Evolutionary conservation across 1,140 invertebrate species (phyloP).

Genomic region (Cyclina sinensis): DNA sequence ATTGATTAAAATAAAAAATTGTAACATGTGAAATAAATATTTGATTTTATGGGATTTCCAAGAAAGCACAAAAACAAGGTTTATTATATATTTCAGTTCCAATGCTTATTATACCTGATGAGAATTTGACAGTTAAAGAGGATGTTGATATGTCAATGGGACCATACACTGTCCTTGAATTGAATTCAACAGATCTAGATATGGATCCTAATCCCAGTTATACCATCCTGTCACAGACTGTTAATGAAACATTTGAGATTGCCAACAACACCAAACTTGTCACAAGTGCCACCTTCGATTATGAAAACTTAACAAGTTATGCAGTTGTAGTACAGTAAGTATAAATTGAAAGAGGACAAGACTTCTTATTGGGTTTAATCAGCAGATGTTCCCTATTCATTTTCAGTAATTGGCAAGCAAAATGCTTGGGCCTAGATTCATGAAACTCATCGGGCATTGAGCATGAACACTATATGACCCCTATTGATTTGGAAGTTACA

Average conservation of each 20-base stretch:
- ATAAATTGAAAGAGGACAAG: too few species aligned
- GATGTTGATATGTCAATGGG: not conserved
- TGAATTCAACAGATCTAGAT: not conserved
- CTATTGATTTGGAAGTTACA: too few species aligned
- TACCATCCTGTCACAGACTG: not conserved
- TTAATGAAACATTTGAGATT: not conserved
- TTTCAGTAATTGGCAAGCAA: too few species aligned
- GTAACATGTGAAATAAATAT: too few species aligned
- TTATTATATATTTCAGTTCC: not conserved
- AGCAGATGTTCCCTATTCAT: too few species aligned
- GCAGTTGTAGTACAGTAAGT: conserved; percentile 8
- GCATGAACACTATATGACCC: too few species aligned
- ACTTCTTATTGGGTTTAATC: too few species aligned
- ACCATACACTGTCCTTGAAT: not conserved
- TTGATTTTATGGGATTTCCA: too few species aligned
- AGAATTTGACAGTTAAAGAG: not conserved
- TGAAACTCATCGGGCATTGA: too few species aligned
- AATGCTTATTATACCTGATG: not conserved
- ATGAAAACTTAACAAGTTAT: not conserved
- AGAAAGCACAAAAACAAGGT: too few species aligned
- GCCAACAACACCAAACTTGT: not conserved
- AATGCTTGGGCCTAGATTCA: too few species aligned
- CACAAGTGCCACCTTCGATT: not conserved
- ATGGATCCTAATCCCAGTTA: not conserved
- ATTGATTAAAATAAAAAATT: too few species aligned